Evolutionary conservation across 2,888 invertebrate genomes (phyloP), one percentile per base, ranked within the genome.

Genomic region (Netelia virgata): DNA sequence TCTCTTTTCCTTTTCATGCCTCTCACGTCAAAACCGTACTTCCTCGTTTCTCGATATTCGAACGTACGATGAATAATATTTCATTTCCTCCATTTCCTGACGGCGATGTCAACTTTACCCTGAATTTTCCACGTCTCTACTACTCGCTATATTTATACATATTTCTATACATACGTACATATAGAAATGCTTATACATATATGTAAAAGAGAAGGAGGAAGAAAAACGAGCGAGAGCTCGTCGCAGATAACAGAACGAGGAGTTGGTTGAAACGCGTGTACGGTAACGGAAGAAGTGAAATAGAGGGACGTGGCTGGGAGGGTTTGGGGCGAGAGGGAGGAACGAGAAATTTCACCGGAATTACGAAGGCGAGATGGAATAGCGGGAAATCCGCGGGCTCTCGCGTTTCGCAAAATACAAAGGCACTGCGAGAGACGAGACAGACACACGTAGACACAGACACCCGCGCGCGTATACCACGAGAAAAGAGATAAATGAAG

Each of bases 321-420:
- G 36, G 6, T 5, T 3, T 2, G 55, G 18, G 18, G 10, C 10
- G 57, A 57, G 16, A 55, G 66, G 28, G 55, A 57, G 64, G 63
- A 77, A 61, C 72, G 76, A 73, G 68, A 64, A 76, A 66, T 77
- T 80, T 76, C 66, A 59, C 57, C 77, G 81, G 81, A 84, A 84
- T 84, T 81, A 81, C 83, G 80, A 76, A 80, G 76, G 76, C 81
- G 81, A 77, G 81, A 81, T 84, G 84, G 81, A 84, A 84, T 63
- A 77, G 73, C 77, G 77, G 84, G 81, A 84, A 84, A 84, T 84
- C 84, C 81, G 77, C 74, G 63, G 63, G 68, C 81, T 63, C 63
- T 69, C 72, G 75, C 63, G 77, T 81, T 81, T 77, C 76, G 81
- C 53, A 50, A 84, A 84, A 84, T 81, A 84, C 81, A 84, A 81